Base-by-base conservation (phyloP, 2,113 vertebrate genomes). In the Tyto alba region DNA sequence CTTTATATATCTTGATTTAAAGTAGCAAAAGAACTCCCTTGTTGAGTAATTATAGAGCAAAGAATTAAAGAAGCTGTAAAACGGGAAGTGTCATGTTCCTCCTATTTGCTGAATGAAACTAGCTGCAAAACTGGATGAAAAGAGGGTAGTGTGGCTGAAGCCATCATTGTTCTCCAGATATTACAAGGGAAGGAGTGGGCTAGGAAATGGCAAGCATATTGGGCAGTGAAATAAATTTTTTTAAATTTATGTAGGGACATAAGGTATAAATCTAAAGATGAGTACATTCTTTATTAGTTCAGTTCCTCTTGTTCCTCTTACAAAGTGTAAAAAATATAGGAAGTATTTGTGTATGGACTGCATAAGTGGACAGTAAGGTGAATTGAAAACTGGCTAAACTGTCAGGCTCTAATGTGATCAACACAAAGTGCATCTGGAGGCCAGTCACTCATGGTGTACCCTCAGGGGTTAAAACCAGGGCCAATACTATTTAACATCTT, bases 121-220 rank as follows among this genome's bases (percentile, higher is more conserved):
- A 5, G 1, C 18, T 77, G 14, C 8, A 67, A 78, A 91, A 64
- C 26, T 68, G 16, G 5, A 2, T 47, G 9, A 38, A 45, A 77
- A 73, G 9, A 69, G 3, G 7, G 19, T 7, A 73, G 20, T 0
- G 1, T 60, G 45, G 10, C 21, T 73, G 66, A 68, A 88, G 55
- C 18, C 3, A 14, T 34, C 18, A 16, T 43, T 84, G 8, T 41
- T 57, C 57, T 75, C 29, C 7, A 59, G 32, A 43, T 57, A 50
- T 41, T 43, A 23, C 34, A 63, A 47, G 1, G 10, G 11, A 67
- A 67, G 4, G 1, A 0, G 9, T 63, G 14, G 22, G 12, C 7
- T 69, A 25, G 30, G 16, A 75, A 82, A 63, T 3, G 7, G 9
- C 3, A 85, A 69, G 3, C 11, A 25, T 38, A 41, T 29, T 36